Evolutionary conservation across 2,113 vertebrate genomes (phyloP).

Genomic region (Antigone vipio): DNA sequence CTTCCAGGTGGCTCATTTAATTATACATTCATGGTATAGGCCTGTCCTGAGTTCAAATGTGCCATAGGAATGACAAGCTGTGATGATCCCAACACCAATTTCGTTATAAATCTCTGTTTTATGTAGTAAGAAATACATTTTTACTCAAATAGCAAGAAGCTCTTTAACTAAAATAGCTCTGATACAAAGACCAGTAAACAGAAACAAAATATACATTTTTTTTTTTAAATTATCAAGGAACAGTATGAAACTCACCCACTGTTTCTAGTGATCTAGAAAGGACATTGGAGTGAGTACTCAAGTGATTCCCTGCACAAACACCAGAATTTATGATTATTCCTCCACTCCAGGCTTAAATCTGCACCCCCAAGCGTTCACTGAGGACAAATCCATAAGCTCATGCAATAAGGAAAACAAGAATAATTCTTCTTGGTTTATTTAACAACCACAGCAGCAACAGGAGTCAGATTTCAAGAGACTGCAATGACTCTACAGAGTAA

Average conservation of each 20-base stretch:
- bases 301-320: too few relatives aligned
- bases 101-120: not conserved
- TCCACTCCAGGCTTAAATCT: not conserved
- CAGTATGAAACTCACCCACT: not conserved
- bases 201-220: not conserved
- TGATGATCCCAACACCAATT: not conserved
- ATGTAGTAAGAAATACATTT: too few relatives aligned
- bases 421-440: not conserved
- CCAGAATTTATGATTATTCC: too few relatives aligned
- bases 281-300: too few relatives aligned
- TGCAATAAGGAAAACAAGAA: not conserved
- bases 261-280: not conserved
- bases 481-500: not conserved
- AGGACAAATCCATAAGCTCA: not conserved
- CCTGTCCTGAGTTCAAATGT: not conserved
- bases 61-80: not conserved
- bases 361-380: not conserved
- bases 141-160: too few relatives aligned
- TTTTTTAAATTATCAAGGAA: too few relatives aligned
- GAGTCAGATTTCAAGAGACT: constrained; percentile 1
- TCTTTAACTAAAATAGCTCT: not conserved
- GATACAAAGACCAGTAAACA: not conserved
- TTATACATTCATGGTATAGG: not conserved
- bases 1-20: not conserved
- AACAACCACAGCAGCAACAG: not conserved